These are phyloP conservation scores for Pygoscelis antarcticus DNA, from an alignment of 2,113 vertebrate genomes.

Conservation along the genomic window DNA sequence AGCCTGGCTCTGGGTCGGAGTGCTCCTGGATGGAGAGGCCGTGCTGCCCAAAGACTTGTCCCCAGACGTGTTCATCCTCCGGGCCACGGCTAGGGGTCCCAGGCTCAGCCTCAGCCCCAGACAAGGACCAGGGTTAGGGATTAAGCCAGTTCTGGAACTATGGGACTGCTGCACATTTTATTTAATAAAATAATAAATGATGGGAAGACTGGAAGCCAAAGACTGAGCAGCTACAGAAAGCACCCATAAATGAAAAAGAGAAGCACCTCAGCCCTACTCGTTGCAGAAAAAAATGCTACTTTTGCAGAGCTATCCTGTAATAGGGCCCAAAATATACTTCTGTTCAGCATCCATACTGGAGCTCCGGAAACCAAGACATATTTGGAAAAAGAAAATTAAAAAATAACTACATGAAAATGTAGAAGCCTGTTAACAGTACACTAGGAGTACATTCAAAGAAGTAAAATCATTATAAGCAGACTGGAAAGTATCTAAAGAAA, in stretches of 20 bases:
- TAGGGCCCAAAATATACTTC: background rate
- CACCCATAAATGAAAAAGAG: background rate
- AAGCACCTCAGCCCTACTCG: background rate
- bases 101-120: background rate
- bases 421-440: background rate
- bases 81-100: no score
- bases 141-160: background rate
- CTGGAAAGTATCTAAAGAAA: background rate
- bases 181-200: background rate
- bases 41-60: background rate
- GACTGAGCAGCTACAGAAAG: background rate
- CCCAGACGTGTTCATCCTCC: background rate
- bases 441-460: background rate
- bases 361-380: background rate
- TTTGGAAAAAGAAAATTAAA: background rate
- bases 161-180: background rate
- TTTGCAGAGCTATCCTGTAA: background rate
- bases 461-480: background rate
- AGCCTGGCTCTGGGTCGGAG: background rate
- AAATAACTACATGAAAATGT: background rate
- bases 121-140: background rate
- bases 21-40: background rate
- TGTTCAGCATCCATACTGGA: background rate
- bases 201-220: background rate
- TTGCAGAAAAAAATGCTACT: background rate